Percentiles rank a stretch among this genome's conserved stretches.
phyloP scores from a whole-genome alignment of 2,888 invertebrate species.

The Leucoma salicis region DNA sequence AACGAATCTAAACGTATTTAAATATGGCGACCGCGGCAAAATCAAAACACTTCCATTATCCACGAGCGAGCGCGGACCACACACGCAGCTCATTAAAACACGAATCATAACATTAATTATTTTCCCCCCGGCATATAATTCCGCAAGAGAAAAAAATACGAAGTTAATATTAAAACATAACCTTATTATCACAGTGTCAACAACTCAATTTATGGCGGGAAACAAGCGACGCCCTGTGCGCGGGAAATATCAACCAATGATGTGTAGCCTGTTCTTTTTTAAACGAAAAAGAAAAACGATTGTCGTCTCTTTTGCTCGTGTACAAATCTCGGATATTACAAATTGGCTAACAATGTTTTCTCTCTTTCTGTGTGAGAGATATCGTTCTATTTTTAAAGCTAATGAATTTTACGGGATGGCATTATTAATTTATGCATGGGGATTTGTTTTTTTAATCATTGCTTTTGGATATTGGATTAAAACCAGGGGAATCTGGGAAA shows the following conservation, averaged over 20 bases:
- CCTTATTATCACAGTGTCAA: constrained; percentile 81
- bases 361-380: constrained; percentile 31
- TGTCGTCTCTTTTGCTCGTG: constrained; percentile 48
- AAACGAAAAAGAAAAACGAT: constrained; percentile 26
- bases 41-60: constrained; percentile 67
- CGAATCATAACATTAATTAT: constrained; percentile 76
- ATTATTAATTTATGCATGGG: constrained; percentile 71
- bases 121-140: constrained; percentile 72
- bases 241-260: constrained; percentile 64
- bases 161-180: constrained; percentile 75
- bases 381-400: constrained; percentile 43
- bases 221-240: constrained; percentile 71
- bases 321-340: background rate
- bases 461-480: constrained; percentile 29
- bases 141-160: constrained; percentile 69
- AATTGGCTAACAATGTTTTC: constrained; percentile 15
- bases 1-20: constrained; percentile 26
- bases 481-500: constrained; percentile 24
- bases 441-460: constrained; percentile 49
- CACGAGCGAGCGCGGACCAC: constrained; percentile 64
- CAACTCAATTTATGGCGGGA: constrained; percentile 83
- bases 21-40: constrained; percentile 55
- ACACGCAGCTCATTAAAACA: constrained; percentile 75
- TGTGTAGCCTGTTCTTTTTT: constrained; percentile 37
- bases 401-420: constrained; percentile 58